phyloP scores from a whole-genome alignment of 2,888 invertebrate species.

The Dryococelus australis region DNA sequence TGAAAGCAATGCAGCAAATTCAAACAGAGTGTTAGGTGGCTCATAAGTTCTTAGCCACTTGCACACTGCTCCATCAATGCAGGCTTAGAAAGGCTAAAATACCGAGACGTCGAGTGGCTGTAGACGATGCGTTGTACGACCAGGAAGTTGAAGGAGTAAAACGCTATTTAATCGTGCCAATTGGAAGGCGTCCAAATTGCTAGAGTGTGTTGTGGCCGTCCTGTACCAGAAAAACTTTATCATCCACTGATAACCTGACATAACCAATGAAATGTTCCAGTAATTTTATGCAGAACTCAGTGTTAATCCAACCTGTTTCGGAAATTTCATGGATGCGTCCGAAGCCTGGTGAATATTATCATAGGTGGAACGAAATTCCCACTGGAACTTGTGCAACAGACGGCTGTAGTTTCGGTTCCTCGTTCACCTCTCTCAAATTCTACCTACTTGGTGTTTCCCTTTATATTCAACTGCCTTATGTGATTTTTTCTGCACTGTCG shows the following conservation, averaged over 20 bases:
- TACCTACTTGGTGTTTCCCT: too few relatives aligned
- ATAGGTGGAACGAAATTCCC: too few relatives aligned
- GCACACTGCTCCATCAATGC: not conserved
- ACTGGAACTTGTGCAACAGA: too few relatives aligned
- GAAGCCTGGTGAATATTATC: too few relatives aligned
- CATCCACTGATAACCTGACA: conserved; percentile 45
- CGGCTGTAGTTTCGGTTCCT: too few relatives aligned
- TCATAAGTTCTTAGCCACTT: conserved; percentile 28
- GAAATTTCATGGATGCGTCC: conserved; percentile 38
- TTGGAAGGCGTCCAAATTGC: conserved; percentile 48
- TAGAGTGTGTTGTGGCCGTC: conserved; percentile 51
- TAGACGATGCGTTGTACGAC: conserved; percentile 23
- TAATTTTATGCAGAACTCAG: conserved; percentile 56
- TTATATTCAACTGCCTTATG: too few relatives aligned
- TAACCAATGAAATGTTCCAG: conserved; percentile 50
- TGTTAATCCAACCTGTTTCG: conserved; percentile 49
- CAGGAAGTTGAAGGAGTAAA: conserved; percentile 26
- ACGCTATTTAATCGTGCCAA: conserved; percentile 46
- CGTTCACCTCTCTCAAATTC: too few relatives aligned
- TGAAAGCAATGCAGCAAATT: not conserved
- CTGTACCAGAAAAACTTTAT: conserved; percentile 49
- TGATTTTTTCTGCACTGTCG: too few relatives aligned
- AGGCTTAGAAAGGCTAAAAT: conserved; percentile 21
- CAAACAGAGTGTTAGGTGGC: conserved; percentile 20
- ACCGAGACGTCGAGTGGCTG: conserved; percentile 29